Evolutionary conservation across 2,113 vertebrate species (phyloP), one percentile per base, ranked within the genome.

Genomic region (Anoura caudifer): DNA sequence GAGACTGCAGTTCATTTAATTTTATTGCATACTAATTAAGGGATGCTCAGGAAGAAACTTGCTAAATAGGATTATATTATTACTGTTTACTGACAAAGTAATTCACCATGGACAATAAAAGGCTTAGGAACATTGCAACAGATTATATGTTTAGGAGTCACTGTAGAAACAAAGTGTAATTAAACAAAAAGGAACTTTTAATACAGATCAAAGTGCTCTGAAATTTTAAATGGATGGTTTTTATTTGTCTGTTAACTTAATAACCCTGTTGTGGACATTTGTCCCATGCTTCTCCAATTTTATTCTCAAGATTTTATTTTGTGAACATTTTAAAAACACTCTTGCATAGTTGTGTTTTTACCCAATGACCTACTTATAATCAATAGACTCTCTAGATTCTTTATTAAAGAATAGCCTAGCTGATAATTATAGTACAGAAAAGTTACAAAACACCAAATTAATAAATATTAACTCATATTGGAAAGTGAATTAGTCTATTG

Each of bases 131-230:
- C 47, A 80, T 73, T 97, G 94, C 83, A 97, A 92, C 14, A 95
- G 96, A 98, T 98, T 97, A 97, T 97, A 88, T 92, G 50, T 81
- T 97, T 97, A 96, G 77, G 90, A 87, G 96, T 98, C 98, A 96
- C 97, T 97, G 97, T 98, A 97, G 98, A 98, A 98, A 98, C 97
- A 98, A 98, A 98, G 95, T 96, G 50, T 97, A 98, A 98, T 98
- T 98, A 98, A 98, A 97, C 75, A 97, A 98, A 87, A 83, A 96
- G 98, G 77, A 95, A 94, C 92, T 97, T 97, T 96, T 96, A 73
- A 84, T 63, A 63, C 36, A 92, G 81, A 96, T 94, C 38, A 93
- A 96, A 96, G 83, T 95, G 72, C 90, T 98, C 94, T 89, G 80
- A 70, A 96, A 33, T 77, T 87, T 75, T 96, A 85, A 97, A 65